phyloP scores from a whole-genome alignment of 2,888 invertebrate species.

The Himalopsyche tibetana region DNA sequence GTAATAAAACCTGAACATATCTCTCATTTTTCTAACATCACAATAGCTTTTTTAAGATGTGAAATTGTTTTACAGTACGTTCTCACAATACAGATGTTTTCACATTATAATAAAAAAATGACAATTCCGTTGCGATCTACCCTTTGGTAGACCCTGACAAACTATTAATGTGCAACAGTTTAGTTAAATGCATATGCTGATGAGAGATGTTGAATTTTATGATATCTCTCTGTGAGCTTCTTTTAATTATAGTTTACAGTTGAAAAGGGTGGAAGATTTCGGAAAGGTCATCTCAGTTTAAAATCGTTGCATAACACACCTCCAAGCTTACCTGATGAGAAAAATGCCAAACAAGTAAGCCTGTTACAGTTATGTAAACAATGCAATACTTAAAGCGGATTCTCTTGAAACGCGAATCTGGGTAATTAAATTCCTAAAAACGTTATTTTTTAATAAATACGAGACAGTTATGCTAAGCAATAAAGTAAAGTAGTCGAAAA shows the following conservation, averaged over 20 bases:
- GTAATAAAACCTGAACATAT: too few relatives aligned
- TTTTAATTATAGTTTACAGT: slow-evolving; percentile 1
- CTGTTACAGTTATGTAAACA: slow-evolving; percentile 3
- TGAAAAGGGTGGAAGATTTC: slow-evolving; percentile 10
- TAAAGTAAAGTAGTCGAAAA: background rate
- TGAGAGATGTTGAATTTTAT: too few relatives aligned
- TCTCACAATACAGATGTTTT: too few relatives aligned
- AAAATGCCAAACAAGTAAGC: background rate
- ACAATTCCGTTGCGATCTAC: too few relatives aligned
- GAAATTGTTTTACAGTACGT: too few relatives aligned
- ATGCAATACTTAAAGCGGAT: background rate
- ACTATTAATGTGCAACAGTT: too few relatives aligned
- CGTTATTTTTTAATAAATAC: background rate
- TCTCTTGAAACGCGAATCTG: background rate
- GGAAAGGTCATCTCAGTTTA: slow-evolving; percentile 4
- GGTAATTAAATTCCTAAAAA: slow-evolving; percentile 30
- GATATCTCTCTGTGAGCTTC: background rate
- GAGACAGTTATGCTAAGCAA: background rate
- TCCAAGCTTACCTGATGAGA: background rate
- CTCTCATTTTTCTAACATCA: too few relatives aligned
- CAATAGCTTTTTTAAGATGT: too few relatives aligned
- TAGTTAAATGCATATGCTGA: too few relatives aligned
- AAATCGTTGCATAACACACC: background rate
- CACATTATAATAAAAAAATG: too few relatives aligned
- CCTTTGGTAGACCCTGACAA: too few relatives aligned